These are phyloP conservation scores for Bryconaethiops microstoma DNA, from an alignment of 2,797 vertebrate species.

Conservation along the genomic window DNA sequence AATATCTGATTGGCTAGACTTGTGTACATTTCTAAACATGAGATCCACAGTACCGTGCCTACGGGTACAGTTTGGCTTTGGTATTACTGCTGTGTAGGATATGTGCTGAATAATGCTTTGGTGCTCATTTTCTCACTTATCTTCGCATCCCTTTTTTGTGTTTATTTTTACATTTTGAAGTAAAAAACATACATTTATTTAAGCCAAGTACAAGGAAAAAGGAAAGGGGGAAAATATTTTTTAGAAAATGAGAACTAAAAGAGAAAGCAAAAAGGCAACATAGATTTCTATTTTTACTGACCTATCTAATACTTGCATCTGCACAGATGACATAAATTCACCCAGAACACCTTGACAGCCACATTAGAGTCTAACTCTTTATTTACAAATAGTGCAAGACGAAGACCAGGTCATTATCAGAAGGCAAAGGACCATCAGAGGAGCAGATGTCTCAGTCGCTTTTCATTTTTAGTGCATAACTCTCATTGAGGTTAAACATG, in stretches of 20 bases:
- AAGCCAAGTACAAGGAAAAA: slow-evolving; percentile 49
- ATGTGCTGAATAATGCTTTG: slow-evolving; percentile 8
- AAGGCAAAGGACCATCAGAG: not conserved
- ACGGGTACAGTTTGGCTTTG: not conserved
- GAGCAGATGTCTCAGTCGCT: too few relatives aligned
- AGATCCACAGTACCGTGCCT: not conserved
- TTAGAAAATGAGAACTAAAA: not conserved
- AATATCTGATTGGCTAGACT: too few relatives aligned
- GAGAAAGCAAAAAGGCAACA: not conserved
- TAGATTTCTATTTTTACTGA: not conserved
- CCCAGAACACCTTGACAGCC: slow-evolving; percentile 58
- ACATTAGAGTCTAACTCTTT: slow-evolving; percentile 17
- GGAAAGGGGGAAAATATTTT: slow-evolving; percentile 7
- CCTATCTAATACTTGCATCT: slow-evolving; percentile 2
- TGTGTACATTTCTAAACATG: not conserved
- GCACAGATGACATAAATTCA: slow-evolving; percentile 34
- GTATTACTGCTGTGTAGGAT: not conserved
- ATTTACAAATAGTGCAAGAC: slow-evolving; percentile 56
- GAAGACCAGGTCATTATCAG: slow-evolving; percentile 28
- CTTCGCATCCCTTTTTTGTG: slow-evolving; percentile 60
- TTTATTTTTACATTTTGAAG: slow-evolving; percentile 49
- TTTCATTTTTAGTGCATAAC: too few relatives aligned
- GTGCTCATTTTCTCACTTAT: not conserved
- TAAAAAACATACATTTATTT: slow-evolving; percentile 58
- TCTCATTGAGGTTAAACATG: too few relatives aligned